Evolutionary conservation across 2,113 vertebrate genomes (phyloP), one percentile per base, ranked within the genome.

Genomic region (Corydoras maculifer): DNA sequence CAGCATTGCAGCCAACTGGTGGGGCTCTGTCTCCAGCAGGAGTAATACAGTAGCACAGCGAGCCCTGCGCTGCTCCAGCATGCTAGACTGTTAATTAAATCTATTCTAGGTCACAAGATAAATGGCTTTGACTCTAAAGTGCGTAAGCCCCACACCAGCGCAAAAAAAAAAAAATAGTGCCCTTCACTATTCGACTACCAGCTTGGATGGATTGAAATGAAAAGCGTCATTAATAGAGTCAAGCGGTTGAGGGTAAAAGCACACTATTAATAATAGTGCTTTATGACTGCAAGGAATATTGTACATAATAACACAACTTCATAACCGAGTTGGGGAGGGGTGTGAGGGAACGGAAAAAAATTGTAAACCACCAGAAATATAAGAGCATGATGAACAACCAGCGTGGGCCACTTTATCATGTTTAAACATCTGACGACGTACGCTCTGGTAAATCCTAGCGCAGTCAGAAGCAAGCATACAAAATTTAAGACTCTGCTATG

Each of bases 41-140:
- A 67, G 60, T 69, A 73, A 73, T 79, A 79, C 49, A 79, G 80
- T 87, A 82, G 35, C 35, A 43, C 35, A 78, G 67, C 80, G 77
- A 43, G 55, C 67, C 61, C 77, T 76, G 82, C 66, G 79, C 85
- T 87, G 86, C 84, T 87, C 84, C 86, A 86, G 63, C 66, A 71
- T 76, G 68, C 57, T 67, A 50, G 68, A 63, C 76, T 81, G 75
- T 77, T 80, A 80, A 80, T 81, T 81, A 81, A 81, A 81, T 81
- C 79, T 78, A 81, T 78, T 78, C 79, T 78, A 81, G 76, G 79
- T 81, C 76, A 62, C 74, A 80, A 80, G 76, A 78, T 76, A 78
- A 81, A 81, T 80, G 75, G 70, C 70, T 77, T 62, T 73, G 75
- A 73, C 78, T 75, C 78, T 73, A 73, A 77, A 68, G 70, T 77